phyloP scores from a whole-genome alignment of 2,797 vertebrate species.

The Characodon lateralis region DNA sequence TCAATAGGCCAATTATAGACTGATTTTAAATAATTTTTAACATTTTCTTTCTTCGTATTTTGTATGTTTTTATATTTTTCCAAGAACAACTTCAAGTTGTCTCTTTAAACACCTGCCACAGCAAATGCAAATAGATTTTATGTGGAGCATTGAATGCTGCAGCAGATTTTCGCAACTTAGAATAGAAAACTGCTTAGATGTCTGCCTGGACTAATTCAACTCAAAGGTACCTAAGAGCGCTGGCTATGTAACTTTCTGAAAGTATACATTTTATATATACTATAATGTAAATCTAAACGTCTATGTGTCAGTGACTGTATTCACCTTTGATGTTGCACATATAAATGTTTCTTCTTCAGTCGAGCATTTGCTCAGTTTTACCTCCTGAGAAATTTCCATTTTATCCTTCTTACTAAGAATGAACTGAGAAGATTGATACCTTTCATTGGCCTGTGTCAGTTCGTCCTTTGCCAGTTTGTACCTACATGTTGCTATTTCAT shows the following conservation, averaged over 20 bases:
- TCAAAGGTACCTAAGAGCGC: slow-evolving; percentile 58
- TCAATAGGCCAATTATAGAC: slow-evolving; percentile 59
- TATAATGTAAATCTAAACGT: slow-evolving; percentile 68
- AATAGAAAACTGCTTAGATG: slow-evolving; percentile 37
- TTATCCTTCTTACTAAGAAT: slow-evolving; percentile 1
- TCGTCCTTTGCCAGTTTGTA: not conserved
- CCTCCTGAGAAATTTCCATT: not conserved
- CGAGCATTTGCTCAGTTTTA: slow-evolving; percentile 20
- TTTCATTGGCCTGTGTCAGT: not conserved
- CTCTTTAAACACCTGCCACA: slow-evolving; percentile 59
- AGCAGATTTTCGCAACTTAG: slow-evolving; percentile 52
- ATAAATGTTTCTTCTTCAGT: slow-evolving; percentile 39
- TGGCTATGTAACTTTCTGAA: slow-evolving; percentile 58
- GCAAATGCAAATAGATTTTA: slow-evolving; percentile 38
- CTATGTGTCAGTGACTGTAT: slow-evolving; percentile 62
- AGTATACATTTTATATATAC: slow-evolving; percentile 74
- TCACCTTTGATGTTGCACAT: slow-evolving; percentile 45
- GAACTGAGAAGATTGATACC: slow-evolving; percentile 1
- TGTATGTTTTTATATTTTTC: slow-evolving; percentile 81
- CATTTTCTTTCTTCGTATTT: slow-evolving; percentile 79
- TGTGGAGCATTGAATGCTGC: slow-evolving; percentile 47
- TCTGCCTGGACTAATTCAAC: slow-evolving; percentile 61
- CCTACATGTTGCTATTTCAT: not conserved
- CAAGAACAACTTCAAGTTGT: slow-evolving; percentile 57
- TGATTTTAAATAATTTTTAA: slow-evolving; percentile 68